Conservation (phyloP, 2,888 invertebrate species). For the Pheosia tremula region DNA sequence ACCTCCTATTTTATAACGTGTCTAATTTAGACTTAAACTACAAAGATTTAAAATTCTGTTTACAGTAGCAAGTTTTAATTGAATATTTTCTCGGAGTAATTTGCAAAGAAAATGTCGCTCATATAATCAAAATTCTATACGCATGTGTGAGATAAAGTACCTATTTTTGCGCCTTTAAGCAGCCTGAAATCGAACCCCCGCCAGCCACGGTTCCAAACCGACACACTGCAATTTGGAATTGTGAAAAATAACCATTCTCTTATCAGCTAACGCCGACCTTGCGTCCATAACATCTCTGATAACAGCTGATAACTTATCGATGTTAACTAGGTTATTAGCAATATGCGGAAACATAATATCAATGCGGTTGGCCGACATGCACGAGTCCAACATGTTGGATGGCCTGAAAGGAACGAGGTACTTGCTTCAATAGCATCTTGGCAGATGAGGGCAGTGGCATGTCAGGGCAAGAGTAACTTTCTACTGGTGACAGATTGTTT, state of each 20-base stretch:
- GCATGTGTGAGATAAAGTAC: too few relatives aligned
- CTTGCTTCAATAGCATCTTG: background rate
- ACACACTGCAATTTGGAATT: background rate
- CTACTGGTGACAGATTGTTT: too few relatives aligned
- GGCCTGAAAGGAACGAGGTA: background rate
- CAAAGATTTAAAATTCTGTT: background rate
- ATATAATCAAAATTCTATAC: too few relatives aligned
- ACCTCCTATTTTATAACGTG: background rate
- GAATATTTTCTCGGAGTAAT: too few relatives aligned
- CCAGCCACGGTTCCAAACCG: too few relatives aligned
- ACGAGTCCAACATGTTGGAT: background rate
- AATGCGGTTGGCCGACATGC: background rate
- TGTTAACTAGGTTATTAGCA: constrained; percentile 18
- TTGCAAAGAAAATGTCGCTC: too few relatives aligned
- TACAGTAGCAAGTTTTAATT: too few relatives aligned
- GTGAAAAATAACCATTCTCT: background rate
- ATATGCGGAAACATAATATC: background rate
- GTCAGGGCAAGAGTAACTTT: too few relatives aligned
- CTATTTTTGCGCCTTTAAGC: too few relatives aligned
- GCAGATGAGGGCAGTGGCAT: too few relatives aligned
- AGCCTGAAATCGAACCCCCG: too few relatives aligned
- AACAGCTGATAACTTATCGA: constrained; percentile 19
- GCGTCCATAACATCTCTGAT: background rate
- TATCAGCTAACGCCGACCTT: constrained; percentile 1
- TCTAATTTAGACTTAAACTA: background rate